Percentiles rank a stretch among this genome's conserved stretches.
Evolutionary conservation across 2,797 vertebrate genomes (phyloP).

Genomic region (Dicrostonyx torquatus): DNA sequence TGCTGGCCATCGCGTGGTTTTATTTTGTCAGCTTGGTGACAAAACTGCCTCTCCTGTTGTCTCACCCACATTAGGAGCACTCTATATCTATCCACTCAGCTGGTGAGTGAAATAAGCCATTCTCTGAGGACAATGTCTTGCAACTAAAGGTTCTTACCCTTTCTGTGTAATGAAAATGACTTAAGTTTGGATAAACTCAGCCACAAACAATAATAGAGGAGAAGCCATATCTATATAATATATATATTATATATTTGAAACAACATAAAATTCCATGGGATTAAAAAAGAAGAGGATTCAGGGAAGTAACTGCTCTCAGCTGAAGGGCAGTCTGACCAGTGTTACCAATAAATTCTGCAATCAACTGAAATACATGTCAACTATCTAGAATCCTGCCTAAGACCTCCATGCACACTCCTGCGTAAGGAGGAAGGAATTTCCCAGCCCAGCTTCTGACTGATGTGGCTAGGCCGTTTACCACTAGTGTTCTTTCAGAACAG

Average conservation of each 20-base stretch:
- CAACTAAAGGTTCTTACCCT: slow-evolving; percentile 5
- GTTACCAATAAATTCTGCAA: neutral
- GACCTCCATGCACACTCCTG: neutral
- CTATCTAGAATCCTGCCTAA: neutral
- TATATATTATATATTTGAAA: too few species aligned
- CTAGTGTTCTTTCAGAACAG: neutral
- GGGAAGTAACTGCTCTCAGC: neutral
- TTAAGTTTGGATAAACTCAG: slow-evolving; percentile 37
- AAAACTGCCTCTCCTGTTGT: neutral
- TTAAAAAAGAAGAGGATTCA: slow-evolving; percentile 28
- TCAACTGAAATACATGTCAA: neutral
- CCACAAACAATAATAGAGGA: neutral
- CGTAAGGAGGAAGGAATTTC: neutral
- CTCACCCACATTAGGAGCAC: neutral
- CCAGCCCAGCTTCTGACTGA: neutral
- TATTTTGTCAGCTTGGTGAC: slow-evolving; percentile 1
- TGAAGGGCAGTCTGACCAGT: neutral
- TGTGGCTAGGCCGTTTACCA: neutral
- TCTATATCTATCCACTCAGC: neutral
- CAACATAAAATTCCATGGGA: slow-evolving; percentile 24
- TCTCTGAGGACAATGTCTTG: neutral
- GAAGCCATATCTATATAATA: neutral
- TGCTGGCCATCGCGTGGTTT: neutral
- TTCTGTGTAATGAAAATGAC: neutral
- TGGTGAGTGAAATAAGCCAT: slow-evolving; percentile 1